Base-by-base conservation (phyloP, 2,888 invertebrate species). In the Scotopteryx bipunctaria region DNA sequence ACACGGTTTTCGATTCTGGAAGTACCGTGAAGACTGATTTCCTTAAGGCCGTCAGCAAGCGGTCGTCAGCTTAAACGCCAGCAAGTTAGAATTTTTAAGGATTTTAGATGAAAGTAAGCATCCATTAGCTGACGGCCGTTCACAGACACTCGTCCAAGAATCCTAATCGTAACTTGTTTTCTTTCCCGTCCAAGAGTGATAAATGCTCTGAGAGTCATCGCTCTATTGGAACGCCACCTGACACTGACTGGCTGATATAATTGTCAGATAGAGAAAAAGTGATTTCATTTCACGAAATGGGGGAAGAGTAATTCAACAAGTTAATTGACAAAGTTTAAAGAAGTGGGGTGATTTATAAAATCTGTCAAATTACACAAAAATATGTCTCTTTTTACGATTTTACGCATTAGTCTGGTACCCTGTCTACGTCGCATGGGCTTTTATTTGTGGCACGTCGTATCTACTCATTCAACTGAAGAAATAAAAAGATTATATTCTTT, bases 1-100 rank as follows among this genome's bases (percentile, higher is more conserved):
- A 42, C 31, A 42, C 15, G 32, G 25, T 33, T 47, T 42, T 47
- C 15, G 42, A 32, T 46, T 47, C 25, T 32, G 16, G 31, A 31
- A 41, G 29, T 37, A 17, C 16, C 17, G 3, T 45, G 29, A n/a
- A n/a, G n/a, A n/a, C n/a, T n/a, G n/a, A n/a, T n/a, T n/a, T n/a
- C n/a, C n/a, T n/a, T n/a, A n/a, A n/a, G n/a, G n/a, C n/a, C n/a
- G n/a, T n/a, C n/a, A n/a, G n/a, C n/a, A n/a, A n/a, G n/a, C n/a
- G n/a, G n/a, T n/a, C n/a, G n/a, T n/a, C n/a, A n/a, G n/a, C n/a
- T n/a, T n/a, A n/a, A n/a, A n/a, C n/a, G n/a, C n/a, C n/a, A n/a
- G n/a, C n/a, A n/a, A n/a, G n/a, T n/a, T n/a, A n/a, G n/a, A n/a
- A n/a, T n/a, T n/a, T n/a, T n/a, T n/a, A n/a, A n/a, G n/a, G n/a